These are phyloP conservation scores for Rhabdornis inornatus DNA, from an alignment of 2,113 vertebrate species.

Conservation along the genomic window DNA sequence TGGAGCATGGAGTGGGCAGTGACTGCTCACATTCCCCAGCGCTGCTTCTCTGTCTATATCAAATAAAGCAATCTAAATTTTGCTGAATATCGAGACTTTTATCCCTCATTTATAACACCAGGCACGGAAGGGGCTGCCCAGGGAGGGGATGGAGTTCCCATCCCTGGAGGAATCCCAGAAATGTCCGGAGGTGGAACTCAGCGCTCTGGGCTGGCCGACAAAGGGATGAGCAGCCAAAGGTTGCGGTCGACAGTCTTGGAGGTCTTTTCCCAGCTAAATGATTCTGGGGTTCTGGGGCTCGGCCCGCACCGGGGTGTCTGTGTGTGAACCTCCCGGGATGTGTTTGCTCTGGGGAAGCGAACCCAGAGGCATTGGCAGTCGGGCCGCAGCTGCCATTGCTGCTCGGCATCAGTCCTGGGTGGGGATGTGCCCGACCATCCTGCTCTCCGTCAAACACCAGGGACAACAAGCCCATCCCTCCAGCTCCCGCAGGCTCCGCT, in stretches of 20 bases:
- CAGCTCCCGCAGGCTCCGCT: neutral
- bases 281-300: neutral
- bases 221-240: too few relatives aligned
- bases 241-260: too few relatives aligned
- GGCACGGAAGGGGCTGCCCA: neutral
- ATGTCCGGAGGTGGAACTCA: rapidly evolving
- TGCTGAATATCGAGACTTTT: too few relatives aligned
- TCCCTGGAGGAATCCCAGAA: neutral
- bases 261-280: neutral
- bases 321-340: neutral
- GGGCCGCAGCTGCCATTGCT: neutral
- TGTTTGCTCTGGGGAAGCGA: neutral
- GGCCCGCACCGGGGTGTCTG: rapidly evolving
- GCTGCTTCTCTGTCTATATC: too few relatives aligned
- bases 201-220: too few relatives aligned
- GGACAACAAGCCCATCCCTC: neutral
- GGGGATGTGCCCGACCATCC: neutral
- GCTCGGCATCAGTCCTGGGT: neutral
- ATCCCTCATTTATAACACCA: too few relatives aligned
- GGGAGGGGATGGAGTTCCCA: neutral
- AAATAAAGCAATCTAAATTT: too few relatives aligned
- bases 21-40: too few relatives aligned
- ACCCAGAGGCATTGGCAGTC: neutral
- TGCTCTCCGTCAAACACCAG: neutral
- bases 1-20: too few relatives aligned